Evolutionary conservation across 2,888 invertebrate genomes (phyloP), one percentile per base, ranked within the genome.

Genomic region (Caradrina clavipalpis): DNA sequence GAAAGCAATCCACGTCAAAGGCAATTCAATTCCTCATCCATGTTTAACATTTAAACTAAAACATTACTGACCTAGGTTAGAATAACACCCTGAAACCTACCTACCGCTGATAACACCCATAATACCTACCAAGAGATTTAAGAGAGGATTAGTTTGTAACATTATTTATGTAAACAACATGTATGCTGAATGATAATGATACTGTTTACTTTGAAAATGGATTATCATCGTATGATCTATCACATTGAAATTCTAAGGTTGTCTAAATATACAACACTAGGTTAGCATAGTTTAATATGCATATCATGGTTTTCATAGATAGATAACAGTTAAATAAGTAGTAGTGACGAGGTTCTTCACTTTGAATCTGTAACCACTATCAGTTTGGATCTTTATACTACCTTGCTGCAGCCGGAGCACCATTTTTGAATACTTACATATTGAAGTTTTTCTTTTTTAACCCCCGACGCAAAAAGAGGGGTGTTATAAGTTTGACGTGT

Each of bases 51-150:
- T 26, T 31, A 8, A 50, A 77, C 7, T 31, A 63, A 64, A 67
- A 64, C 61, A 69, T 19, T 19, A 63, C 57, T 80, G 80, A 79
- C 76, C 80, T 82, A 75, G 64, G 75, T 67, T 63, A 67, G 17
- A 70, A 64, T 49, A 82, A 67, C 62, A 81, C 11, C 62, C 54
- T 71, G 59, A 17, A 50, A 61, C 60, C 42, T 61, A 35, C 13
- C 6, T 51, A 64, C 19, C 45, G 55, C 19, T 47, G n/a, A 49
- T 69, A 19, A 13, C 13, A 39, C 13, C 39, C 13, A 11, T 49
- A 8, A 19, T 51, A 21, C 10, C 10, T 55, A 67, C n/a, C 39
- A 26, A 47, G 42, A 42, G 49, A 39, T 68, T 45, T 49, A 19
- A 63, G 17, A 47, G 31, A 26, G 13, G 58, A 69, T 76, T 62